These are phyloP conservation scores for Chaetodon trifascialis DNA, from an alignment of 2,113 vertebrate genomes.

Conservation along the genomic window DNA sequence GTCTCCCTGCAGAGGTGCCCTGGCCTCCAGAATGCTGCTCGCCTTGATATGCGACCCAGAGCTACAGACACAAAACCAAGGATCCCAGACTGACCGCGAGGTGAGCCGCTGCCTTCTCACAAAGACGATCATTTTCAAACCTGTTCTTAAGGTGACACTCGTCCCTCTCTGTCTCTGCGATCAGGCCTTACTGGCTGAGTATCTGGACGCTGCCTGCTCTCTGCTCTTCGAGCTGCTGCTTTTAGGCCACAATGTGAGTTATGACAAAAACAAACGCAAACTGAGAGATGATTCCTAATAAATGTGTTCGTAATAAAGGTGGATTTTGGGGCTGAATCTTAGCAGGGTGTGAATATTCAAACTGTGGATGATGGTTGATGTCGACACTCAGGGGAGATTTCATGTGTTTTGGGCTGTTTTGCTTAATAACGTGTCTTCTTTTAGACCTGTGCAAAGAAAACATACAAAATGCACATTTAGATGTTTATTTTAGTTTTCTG, in stretches of 20 bases:
- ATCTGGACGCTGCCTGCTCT: conserved; percentile 78
- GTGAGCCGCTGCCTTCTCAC: conserved; percentile 43
- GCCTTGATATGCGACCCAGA: conserved; percentile 78
- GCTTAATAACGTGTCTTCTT: too few species aligned
- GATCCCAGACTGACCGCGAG: conserved; percentile 33
- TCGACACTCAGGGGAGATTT: too few species aligned
- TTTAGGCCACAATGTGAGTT: conserved; percentile 78
- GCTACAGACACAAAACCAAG: conserved; percentile 12
- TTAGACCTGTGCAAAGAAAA: too few species aligned
- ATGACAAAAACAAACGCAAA: background rate
- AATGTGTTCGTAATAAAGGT: too few species aligned
- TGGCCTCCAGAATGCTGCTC: conserved; percentile 76
- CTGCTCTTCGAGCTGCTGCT: conserved; percentile 83
- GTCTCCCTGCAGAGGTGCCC: conserved; percentile 66
- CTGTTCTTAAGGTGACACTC: background rate
- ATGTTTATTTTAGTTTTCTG: too few species aligned
- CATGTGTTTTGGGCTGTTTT: too few species aligned
- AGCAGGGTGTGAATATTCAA: too few species aligned
- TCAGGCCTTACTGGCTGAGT: conserved; percentile 73
- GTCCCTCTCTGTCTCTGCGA: conserved; percentile 3
- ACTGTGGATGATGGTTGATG: too few species aligned
- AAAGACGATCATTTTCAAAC: too few species aligned
- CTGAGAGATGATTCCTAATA: too few species aligned
- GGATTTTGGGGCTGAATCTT: too few species aligned
- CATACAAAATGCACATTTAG: too few species aligned